Evolutionary conservation across 2,113 vertebrate genomes (phyloP).

Genomic region (Seriola dumerili): DNA sequence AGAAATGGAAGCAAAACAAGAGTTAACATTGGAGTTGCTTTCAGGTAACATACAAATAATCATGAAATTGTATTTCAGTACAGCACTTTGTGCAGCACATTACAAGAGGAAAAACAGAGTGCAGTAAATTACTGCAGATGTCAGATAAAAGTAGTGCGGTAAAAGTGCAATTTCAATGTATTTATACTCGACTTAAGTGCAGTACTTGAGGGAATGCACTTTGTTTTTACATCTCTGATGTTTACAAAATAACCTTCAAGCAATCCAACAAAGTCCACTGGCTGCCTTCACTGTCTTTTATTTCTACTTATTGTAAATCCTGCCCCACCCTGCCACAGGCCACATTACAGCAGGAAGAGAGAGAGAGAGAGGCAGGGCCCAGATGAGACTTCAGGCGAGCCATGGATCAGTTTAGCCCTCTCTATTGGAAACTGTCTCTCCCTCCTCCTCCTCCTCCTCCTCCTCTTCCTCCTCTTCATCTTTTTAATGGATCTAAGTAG

Average conservation of each 20-base stretch:
- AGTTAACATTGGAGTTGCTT: too few relatives aligned
- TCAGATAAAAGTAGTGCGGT: too few relatives aligned
- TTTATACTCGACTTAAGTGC: not conserved
- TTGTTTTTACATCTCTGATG: not conserved
- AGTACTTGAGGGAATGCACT: not conserved
- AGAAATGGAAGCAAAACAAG: too few relatives aligned
- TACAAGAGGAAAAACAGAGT: too few relatives aligned
- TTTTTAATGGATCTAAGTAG: constrained; percentile 70
- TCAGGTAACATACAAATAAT: too few relatives aligned
- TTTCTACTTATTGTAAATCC: constrained; percentile 29
- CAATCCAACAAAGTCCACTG: not conserved
- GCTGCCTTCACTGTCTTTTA: not conserved
- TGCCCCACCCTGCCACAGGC: constrained; percentile 63
- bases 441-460: not conserved
- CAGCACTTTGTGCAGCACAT: too few relatives aligned
- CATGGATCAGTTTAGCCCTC: constrained; percentile 31
- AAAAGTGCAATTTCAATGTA: not conserved
- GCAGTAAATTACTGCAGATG: too few relatives aligned
- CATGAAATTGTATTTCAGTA: too few relatives aligned
- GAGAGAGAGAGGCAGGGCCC: not conserved
- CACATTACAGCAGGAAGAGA: constrained; percentile 44
- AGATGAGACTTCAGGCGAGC: constrained; percentile 22
- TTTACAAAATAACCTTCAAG: not conserved
- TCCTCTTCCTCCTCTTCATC: constrained; percentile 51
- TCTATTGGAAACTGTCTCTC: constrained; percentile 23